Base-by-base conservation (phyloP, 1,140 invertebrate species). In the Glomeris maerens region DNA sequence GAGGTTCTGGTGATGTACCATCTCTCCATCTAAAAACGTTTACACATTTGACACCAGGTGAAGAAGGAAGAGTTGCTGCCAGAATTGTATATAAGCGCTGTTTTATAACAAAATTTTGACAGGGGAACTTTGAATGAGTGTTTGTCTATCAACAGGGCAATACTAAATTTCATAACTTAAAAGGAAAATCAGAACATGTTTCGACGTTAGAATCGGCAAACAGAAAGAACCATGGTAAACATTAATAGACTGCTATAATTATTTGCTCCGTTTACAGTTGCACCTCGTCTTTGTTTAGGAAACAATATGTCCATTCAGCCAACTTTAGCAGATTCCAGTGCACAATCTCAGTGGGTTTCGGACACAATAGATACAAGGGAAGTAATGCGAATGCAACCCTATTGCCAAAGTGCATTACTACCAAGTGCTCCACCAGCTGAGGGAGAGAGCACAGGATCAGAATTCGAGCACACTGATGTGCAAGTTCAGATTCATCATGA, bases 11-110 rank as follows among this genome's bases (percentile, higher is more conserved):
- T 5, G 46, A 48, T 38, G 20, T 36, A n/a, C 28, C 46, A 4
- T 36, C 28, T 21, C 17, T 48, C 21, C 46, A 48, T n/a, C 23
- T 48, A 7, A 48, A 48, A 22, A 48, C 46, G 5, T 48, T 48
- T 22, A 39, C 7, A 21, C 31, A 45, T 48, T 27, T 17, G 10
- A 36, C 10, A 17, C 17, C 31, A 36, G 31, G 10, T 36, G 31
- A 36, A 17, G 31, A 36, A 36, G 17, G 10, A n/a, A n/a, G n/a
- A n/a, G n/a, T n/a, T n/a, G n/a, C n/a, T n/a, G n/a, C n/a, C n/a
- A n/a, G n/a, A n/a, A n/a, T n/a, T n/a, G n/a, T n/a, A n/a, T n/a
- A n/a, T n/a, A n/a, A n/a, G n/a, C n/a, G n/a, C n/a, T n/a, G n/a
- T n/a, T n/a, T n/a, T n/a, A n/a, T n/a, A n/a, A n/a, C n/a, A n/a